These are phyloP conservation scores for Chrysocyon brachyurus DNA, from an alignment of 2,797 vertebrate species.

Conservation along the genomic window DNA sequence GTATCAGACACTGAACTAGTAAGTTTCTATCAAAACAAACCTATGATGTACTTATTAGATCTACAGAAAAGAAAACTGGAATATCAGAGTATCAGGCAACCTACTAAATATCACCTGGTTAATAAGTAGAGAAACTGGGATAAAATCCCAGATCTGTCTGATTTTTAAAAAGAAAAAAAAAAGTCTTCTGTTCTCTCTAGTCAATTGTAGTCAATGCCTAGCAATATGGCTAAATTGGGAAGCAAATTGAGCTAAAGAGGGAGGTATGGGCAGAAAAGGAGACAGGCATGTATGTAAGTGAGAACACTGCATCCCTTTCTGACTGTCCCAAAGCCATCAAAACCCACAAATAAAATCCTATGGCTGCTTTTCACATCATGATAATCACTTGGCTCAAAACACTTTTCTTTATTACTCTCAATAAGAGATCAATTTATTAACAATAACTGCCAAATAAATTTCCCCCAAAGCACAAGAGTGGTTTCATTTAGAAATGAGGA, in stretches of 20 bases:
- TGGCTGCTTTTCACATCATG: accelerated
- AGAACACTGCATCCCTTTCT: not conserved
- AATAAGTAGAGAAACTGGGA: constrained; percentile 12
- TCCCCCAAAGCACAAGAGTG: not conserved
- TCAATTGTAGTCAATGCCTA: not conserved
- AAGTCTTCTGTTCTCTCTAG: not conserved
- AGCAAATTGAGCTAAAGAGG: not conserved
- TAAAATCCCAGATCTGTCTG: not conserved
- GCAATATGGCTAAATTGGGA: not conserved
- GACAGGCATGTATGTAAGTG: accelerated
- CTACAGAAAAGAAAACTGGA: not conserved
- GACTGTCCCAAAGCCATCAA: not conserved
- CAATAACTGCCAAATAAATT: not conserved
- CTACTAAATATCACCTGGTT: not conserved
- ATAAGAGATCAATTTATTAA: constrained; percentile 10
- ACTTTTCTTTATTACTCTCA: not conserved
- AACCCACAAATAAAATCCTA: not conserved
- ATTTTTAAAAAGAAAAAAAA: too few species aligned
- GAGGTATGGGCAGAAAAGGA: not conserved
- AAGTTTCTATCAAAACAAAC: not conserved
- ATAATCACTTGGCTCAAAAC: not conserved
- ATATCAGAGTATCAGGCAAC: not conserved
- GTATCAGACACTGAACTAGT: not conserved
- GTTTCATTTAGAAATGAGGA: not conserved
- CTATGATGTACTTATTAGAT: not conserved